phyloP scores from a whole-genome alignment of 2,888 invertebrate genomes.

The Caenorhabditis doughertyi region DNA sequence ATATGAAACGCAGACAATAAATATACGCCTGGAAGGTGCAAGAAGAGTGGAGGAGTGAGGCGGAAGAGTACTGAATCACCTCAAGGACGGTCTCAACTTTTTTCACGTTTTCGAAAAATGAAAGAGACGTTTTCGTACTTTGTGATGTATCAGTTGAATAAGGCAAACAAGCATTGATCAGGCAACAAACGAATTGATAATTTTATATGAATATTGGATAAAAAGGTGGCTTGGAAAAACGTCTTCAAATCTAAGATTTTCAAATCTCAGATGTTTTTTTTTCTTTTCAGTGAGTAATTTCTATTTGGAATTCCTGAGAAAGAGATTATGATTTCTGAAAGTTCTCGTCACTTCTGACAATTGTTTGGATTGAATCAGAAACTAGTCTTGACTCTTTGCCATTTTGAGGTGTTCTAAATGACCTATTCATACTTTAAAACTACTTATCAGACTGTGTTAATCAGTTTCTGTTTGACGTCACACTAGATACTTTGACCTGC shows the following conservation, averaged over 20 bases:
- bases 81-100: conserved; percentile 22
- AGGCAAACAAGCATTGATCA: conserved; percentile 14
- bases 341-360: neutral
- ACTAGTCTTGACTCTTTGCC: neutral
- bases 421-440: neutral
- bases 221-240: too few relatives aligned
- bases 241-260: too few relatives aligned
- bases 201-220: too few relatives aligned
- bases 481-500: conserved; percentile 32
- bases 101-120: neutral
- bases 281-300: too few relatives aligned
- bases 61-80: conserved; percentile 14
- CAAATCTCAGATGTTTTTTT: too few relatives aligned
- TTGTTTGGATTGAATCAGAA: neutral
- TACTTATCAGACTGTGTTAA: neutral
- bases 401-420: neutral
- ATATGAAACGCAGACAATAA: conserved; percentile 39
- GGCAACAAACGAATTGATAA: neutral
- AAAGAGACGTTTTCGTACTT: conserved; percentile 17
- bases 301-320: too few relatives aligned
- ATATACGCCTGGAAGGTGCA: conserved; percentile 25
- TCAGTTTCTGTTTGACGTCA: conserved; percentile 30
- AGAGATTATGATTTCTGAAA: neutral
- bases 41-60: neutral
- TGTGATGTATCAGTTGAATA: neutral